These are phyloP conservation scores for Tragelaphus scriptus DNA, from an alignment of 2,113 vertebrate species.

Conservation along the genomic window DNA sequence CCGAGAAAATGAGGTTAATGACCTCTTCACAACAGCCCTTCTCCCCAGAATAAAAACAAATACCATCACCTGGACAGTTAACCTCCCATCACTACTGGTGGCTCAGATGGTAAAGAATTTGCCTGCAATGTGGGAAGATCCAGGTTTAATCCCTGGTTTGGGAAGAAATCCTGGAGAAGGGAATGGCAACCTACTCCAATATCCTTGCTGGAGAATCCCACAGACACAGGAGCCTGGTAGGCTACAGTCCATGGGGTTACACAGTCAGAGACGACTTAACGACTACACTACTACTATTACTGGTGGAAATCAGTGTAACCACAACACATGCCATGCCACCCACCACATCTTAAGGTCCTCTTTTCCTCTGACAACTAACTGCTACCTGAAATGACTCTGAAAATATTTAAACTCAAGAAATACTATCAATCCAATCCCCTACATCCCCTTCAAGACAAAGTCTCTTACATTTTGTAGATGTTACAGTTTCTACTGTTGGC, in stretches of 20 bases:
- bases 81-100: neutral
- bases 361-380: conserved; percentile 35
- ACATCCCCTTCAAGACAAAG: neutral
- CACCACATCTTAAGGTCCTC: neutral
- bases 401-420: conserved; percentile 6
- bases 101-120: neutral
- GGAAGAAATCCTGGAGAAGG: neutral
- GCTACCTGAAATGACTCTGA: neutral
- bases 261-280: rapidly evolving
- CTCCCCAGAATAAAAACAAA: neutral
- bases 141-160: neutral
- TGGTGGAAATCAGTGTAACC: neutral
- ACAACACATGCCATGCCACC: neutral
- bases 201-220: neutral
- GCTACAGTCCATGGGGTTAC: neutral
- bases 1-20: conserved; percentile 57
- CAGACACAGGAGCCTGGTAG: neutral
- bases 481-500: neutral
- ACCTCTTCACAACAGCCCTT: neutral
- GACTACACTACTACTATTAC: neutral
- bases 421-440: neutral
- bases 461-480: neutral
- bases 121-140: neutral
- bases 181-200: neutral
- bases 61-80: neutral